A percentile compares a stretch with the other conserved stretches of the same genome.
Evolutionary conservation across 2,113 vertebrate genomes (phyloP).

Genomic region (Corythaixoides concolor): DNA sequence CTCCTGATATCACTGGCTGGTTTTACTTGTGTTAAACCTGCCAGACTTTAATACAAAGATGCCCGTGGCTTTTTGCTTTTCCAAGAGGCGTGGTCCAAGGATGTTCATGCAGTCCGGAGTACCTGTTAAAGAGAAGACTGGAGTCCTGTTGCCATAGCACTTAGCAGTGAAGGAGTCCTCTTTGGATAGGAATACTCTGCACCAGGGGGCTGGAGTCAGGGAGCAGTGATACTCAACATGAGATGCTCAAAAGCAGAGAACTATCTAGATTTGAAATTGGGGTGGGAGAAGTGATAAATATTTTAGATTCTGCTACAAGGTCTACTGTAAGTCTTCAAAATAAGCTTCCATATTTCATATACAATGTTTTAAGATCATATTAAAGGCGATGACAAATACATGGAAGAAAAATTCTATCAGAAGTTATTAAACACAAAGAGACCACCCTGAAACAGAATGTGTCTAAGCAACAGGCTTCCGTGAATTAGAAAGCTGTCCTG

Average conservation of each 20-base stretch:
- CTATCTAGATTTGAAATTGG: neutral
- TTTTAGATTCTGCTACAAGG: neutral
- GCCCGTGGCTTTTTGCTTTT: neutral
- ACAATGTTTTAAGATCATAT: neutral
- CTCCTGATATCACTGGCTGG: neutral
- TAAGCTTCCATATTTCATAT: neutral
- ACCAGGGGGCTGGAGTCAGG: neutral
- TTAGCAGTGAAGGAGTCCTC: neutral
- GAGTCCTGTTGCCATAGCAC: neutral
- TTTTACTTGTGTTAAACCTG: neutral
- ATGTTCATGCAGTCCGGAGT: neutral
- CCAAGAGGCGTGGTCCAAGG: accelerated
- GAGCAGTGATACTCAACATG: accelerated
- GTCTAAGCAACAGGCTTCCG: neutral
- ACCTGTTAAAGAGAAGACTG: neutral
- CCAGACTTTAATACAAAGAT: neutral
- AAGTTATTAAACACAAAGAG: neutral
- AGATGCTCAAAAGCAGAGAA: neutral
- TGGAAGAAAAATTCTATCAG: neutral
- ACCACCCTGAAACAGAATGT: neutral
- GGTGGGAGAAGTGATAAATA: neutral
- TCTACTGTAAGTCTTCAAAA: neutral
- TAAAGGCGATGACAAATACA: neutral
- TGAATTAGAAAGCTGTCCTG: neutral
- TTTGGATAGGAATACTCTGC: neutral